phyloP scores from a whole-genome alignment of 2,888 invertebrate genomes.

The Ophioninae sp. region DNA sequence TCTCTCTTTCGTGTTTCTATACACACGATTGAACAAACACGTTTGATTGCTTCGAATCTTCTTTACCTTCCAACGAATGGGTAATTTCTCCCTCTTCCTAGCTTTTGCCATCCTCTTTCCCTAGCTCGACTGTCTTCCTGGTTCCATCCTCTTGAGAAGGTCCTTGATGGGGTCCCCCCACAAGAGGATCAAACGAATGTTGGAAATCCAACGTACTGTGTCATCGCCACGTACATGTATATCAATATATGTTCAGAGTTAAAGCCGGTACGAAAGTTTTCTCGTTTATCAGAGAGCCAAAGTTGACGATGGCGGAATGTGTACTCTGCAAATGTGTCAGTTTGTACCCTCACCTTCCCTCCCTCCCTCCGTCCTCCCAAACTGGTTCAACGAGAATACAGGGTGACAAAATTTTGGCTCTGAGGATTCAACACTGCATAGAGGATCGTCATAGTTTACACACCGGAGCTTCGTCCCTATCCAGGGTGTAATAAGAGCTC shows the following conservation, averaged over 20 bases:
- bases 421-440: constrained; percentile 36
- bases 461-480: constrained; percentile 25
- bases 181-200: constrained; percentile 50
- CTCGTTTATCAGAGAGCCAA: constrained; percentile 29
- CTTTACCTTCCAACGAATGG: not conserved
- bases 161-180: not conserved
- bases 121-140: not conserved
- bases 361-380: too few relatives aligned
- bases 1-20: not conserved
- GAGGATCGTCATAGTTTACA: constrained; percentile 49
- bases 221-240: not conserved
- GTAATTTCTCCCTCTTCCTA: not conserved
- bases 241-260: not conserved
- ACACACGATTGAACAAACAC: not conserved
- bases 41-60: not conserved
- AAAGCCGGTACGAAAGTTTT: constrained; percentile 36
- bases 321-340: constrained; percentile 44
- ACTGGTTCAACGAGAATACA: constrained; percentile 17
- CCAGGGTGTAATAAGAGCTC: constrained; percentile 23
- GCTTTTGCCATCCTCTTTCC: not conserved
- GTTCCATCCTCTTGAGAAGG: not conserved
- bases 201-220: not conserved
- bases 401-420: constrained; percentile 8
- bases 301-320: constrained; percentile 40
- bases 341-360: constrained; percentile 22